A percentile compares a stretch with the other conserved stretches of the same genome.
Evolutionary conservation across 1,140 invertebrate species (phyloP).

Genomic region (Neotoxoptera formosana): DNA sequence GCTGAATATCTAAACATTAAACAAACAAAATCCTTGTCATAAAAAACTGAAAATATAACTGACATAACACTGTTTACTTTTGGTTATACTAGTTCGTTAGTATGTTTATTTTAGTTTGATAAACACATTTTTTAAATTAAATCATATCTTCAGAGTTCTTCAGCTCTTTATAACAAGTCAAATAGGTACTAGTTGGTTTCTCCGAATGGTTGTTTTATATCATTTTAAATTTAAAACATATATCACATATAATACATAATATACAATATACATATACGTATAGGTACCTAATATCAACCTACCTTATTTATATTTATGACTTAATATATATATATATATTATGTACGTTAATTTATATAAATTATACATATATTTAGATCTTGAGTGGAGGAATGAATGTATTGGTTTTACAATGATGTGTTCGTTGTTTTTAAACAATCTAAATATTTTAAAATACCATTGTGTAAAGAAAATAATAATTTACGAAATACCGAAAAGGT

Average conservation of each 20-base stretch:
- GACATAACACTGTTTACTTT: conserved; percentile 12
- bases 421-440: background rate
- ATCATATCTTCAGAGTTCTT: background rate
- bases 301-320: background rate
- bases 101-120: conserved; percentile 23
- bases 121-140: conserved; percentile 22
- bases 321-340: too few relatives aligned
- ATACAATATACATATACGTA: too few relatives aligned
- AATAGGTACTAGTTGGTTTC: background rate
- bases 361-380: background rate
- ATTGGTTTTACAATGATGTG: background rate
- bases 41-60: background rate
- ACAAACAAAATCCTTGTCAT: background rate
- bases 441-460: background rate
- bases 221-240: background rate
- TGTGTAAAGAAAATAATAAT: background rate
- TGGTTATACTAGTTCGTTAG: conserved; percentile 20
- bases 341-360: background rate
- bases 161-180: background rate
- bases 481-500: background rate
- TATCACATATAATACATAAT: background rate
- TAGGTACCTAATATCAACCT: background rate
- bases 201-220: background rate
- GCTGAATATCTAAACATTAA: conserved; percentile 21
- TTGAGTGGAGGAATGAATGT: background rate